Evolutionary conservation across 2,113 vertebrate species (phyloP).

Genomic region (Formicarius rufipectus): DNA sequence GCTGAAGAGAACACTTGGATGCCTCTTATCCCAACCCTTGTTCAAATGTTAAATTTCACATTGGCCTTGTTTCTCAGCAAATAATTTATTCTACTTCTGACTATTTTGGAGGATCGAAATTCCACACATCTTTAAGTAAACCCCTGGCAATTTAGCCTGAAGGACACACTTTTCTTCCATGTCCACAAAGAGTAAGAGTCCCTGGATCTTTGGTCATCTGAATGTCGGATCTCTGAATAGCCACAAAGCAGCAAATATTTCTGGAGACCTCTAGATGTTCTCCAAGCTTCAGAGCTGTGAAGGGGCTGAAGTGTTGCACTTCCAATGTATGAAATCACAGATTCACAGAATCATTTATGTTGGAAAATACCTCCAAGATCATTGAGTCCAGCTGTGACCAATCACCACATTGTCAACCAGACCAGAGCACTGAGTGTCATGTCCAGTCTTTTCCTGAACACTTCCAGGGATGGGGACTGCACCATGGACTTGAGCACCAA

Average conservation of each 20-base stretch:
- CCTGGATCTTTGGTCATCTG: background rate
- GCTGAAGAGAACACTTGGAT: background rate
- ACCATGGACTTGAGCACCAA: background rate
- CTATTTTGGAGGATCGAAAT: background rate
- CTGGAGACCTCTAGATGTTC: background rate
- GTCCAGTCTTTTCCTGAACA: background rate
- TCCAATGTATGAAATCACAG: fast-evolving
- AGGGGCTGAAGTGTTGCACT: fast-evolving
- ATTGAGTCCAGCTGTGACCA: background rate
- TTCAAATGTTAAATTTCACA: background rate
- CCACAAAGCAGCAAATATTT: background rate
- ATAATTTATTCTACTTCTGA: background rate
- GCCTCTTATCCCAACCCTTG: fast-evolving
- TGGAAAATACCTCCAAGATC: background rate
- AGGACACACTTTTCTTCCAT: background rate
- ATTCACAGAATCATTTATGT: background rate
- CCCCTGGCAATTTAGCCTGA: background rate
- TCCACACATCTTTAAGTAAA: background rate
- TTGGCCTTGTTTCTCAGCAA: background rate
- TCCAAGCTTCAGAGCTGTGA: background rate
- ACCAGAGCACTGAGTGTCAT: background rate
- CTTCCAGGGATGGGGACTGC: background rate
- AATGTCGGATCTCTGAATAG: background rate
- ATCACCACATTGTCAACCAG: too few species aligned
- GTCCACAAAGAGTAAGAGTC: background rate